Percentiles rank a stretch among this genome's conserved stretches.
Evolutionary conservation across 2,113 vertebrate genomes (phyloP).

Genomic region (Coryphaenoides rupestris): DNA sequence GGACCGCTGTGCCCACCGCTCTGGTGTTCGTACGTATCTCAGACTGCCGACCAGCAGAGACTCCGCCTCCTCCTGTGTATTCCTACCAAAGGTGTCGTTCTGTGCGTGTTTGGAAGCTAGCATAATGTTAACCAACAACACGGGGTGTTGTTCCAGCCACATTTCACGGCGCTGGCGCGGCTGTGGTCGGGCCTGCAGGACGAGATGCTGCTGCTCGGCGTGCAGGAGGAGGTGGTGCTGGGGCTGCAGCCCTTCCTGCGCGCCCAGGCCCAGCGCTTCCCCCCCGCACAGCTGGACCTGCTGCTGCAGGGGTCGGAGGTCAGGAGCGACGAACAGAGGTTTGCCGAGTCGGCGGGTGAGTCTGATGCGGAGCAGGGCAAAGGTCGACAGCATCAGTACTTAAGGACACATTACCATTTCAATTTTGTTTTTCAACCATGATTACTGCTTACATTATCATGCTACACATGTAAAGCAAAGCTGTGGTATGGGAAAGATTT

Average conservation of each 20-base stretch:
- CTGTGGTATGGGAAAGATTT: too few species aligned
- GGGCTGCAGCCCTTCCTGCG: conserved; percentile 76
- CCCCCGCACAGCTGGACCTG: conserved; percentile 63
- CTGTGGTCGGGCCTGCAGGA: conserved; percentile 83
- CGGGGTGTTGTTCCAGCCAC: conserved; percentile 70
- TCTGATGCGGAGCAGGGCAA: background rate
- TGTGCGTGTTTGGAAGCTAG: too few species aligned
- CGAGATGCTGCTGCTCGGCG: conserved; percentile 78
- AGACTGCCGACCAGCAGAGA: background rate
- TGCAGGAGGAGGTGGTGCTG: conserved; percentile 71
- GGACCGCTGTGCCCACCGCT: conserved; percentile 73
- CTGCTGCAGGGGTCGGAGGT: conserved; percentile 73
- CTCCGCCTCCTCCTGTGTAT: background rate
- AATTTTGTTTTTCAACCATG: too few species aligned
- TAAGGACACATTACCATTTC: too few species aligned
- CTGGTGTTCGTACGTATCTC: conserved; percentile 85
- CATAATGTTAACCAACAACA: background rate
- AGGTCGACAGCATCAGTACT: background rate
- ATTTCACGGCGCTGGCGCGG: conserved; percentile 77
- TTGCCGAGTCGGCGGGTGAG: conserved; percentile 77
- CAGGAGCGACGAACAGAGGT: conserved; percentile 80
- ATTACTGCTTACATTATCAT: too few species aligned
- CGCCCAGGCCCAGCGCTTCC: conserved; percentile 71
- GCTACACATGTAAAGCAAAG: too few species aligned
- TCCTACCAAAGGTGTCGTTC: too few species aligned